Conservation (phyloP, 2,888 invertebrate species). For the Fabriciana adippe region DNA sequence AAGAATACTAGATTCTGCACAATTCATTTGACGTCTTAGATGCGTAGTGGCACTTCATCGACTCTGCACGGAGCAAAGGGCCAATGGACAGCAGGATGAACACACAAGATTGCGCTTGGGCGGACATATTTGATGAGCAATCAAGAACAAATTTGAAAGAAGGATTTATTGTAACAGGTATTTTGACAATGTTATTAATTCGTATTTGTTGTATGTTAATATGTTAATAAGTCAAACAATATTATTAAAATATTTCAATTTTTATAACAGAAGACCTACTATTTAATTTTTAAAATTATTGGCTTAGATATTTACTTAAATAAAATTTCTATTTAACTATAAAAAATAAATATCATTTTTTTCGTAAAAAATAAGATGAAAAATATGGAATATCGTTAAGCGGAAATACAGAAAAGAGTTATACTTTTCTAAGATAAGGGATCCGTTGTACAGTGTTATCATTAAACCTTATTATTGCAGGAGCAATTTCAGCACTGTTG, state of each 20-base stretch:
- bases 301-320: too few relatives aligned
- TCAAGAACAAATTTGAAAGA: constrained; percentile 47
- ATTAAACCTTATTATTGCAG: constrained; percentile 43
- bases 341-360: too few relatives aligned
- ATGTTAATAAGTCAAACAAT: too few relatives aligned
- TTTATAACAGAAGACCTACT: neutral
- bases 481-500: constrained; percentile 50
- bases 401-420: too few relatives aligned
- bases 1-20: constrained; percentile 27
- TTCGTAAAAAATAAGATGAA: too few relatives aligned
- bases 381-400: too few relatives aligned
- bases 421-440: too few relatives aligned
- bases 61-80: constrained; percentile 5
- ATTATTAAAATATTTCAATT: neutral
- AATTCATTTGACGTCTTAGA: constrained; percentile 34
- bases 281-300: too few relatives aligned
- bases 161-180: constrained; percentile 55
- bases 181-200: neutral
- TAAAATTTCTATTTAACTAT: too few relatives aligned
- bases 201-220: too few relatives aligned
- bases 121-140: constrained; percentile 50
- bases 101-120: constrained; percentile 51
- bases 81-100: constrained; percentile 19
- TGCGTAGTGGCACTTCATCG: constrained; percentile 26
- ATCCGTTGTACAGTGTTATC: neutral